Percentiles rank a stretch among this genome's conserved stretches.
Conservation (phyloP, 2,113 vertebrate genomes). For the Rhynchopsitta pachyrhyncha region DNA sequence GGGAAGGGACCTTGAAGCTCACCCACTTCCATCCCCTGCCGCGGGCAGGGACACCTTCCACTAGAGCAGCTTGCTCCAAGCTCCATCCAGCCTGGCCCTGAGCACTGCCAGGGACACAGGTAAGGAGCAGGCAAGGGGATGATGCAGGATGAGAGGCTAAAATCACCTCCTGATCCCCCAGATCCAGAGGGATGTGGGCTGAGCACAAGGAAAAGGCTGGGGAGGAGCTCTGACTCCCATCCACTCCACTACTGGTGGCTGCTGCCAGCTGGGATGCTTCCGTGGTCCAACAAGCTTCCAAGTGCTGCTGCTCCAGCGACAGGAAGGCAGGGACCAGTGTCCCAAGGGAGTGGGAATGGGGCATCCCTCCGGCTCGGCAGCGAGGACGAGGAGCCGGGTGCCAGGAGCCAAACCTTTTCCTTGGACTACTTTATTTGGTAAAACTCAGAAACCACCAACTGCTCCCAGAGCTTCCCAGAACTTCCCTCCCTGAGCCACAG, state of each 20-base stretch:
- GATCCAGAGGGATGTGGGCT: background rate
- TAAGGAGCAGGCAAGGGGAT: accelerated
- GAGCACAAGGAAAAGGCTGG: background rate
- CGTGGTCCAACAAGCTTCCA: background rate
- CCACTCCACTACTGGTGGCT: too few species aligned
- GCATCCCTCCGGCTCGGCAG: background rate
- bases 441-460: constrained; percentile 70
- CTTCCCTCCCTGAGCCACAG: constrained; percentile 34
- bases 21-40: too few species aligned
- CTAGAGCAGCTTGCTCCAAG: too few species aligned
- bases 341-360: background rate
- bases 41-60: too few species aligned
- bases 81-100: too few species aligned
- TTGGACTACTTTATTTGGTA: constrained; percentile 83
- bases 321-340: background rate
- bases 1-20: too few species aligned
- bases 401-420: background rate
- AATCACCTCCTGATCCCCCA: background rate
- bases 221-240: background rate
- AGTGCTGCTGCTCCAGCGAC: background rate
- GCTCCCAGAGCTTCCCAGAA: background rate
- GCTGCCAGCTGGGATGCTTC: background rate
- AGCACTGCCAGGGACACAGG: too few species aligned
- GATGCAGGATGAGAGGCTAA: background rate
- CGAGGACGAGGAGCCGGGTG: background rate